These are phyloP conservation scores for Micronycteris hirsuta DNA, from an alignment of 2,113 vertebrate genomes.

Conservation along the genomic window DNA sequence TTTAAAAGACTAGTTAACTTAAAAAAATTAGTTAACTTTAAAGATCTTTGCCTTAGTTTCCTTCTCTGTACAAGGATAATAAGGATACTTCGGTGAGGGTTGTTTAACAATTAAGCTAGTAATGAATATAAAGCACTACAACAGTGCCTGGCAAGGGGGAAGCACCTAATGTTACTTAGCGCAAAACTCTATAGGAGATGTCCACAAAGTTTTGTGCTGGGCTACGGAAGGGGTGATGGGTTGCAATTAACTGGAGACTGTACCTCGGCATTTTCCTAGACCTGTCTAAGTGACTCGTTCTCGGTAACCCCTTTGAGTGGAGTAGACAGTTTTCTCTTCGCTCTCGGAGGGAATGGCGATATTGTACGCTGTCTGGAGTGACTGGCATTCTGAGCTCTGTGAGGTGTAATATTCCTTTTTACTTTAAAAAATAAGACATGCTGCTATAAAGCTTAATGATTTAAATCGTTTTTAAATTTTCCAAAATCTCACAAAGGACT, in stretches of 20 bases:
- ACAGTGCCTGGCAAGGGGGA: not conserved
- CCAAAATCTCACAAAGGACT: not conserved
- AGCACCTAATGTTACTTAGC: not conserved
- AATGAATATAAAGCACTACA: not conserved
- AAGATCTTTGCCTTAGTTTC: not conserved
- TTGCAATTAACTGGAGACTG: not conserved
- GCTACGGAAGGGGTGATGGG: not conserved
- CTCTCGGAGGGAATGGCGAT: not conserved
- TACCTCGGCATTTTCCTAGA: conserved; percentile 1
- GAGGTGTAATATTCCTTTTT: not conserved
- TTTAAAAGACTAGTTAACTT: no score
- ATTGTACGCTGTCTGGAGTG: not conserved
- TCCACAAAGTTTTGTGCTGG: not conserved
- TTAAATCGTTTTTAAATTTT: not conserved
- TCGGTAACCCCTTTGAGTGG: not conserved
- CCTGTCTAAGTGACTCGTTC: not conserved
- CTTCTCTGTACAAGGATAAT: not conserved
- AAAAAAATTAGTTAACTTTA: no score
- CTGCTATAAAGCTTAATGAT: not conserved
- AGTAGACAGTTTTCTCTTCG: not conserved
- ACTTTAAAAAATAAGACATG: not conserved
- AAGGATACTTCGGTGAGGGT: not conserved
- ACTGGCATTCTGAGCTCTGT: not conserved
- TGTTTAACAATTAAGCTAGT: not conserved
- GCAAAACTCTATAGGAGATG: not conserved